Conservation (phyloP, 2,888 invertebrate genomes). For the Dastarcus helophoroides region DNA sequence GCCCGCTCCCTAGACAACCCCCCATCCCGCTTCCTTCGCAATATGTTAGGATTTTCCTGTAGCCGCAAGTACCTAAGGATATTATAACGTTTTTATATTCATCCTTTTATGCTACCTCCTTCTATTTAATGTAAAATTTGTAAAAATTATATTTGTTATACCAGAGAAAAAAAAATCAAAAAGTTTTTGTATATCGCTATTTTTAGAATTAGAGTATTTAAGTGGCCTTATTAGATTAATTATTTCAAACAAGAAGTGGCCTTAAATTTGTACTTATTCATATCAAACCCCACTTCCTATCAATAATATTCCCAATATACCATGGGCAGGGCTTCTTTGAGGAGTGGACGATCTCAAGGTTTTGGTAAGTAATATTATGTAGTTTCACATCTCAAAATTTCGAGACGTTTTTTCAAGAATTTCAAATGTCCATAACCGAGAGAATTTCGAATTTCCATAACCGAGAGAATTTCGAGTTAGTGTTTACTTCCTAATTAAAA, state of each 20-base stretch:
- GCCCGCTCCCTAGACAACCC: slow-evolving; percentile 40
- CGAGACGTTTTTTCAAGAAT: not conserved
- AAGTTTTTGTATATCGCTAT: not conserved
- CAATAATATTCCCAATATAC: slow-evolving; percentile 22
- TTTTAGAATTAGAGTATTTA: slow-evolving; percentile 10
- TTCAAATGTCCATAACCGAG: too few species aligned
- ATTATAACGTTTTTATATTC: slow-evolving; percentile 1
- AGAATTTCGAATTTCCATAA: too few species aligned
- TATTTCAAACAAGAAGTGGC: slow-evolving; percentile 21
- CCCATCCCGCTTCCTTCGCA: slow-evolving; percentile 10
- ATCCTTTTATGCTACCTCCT: slow-evolving; percentile 23
- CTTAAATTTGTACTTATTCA: slow-evolving; percentile 25
- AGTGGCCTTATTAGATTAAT: slow-evolving; percentile 27
- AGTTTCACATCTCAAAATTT: not conserved
- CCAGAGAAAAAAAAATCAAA: slow-evolving; percentile 7
- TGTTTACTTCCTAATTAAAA: too few species aligned
- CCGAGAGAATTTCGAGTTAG: too few species aligned
- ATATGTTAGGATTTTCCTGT: too few species aligned
- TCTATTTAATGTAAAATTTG: slow-evolving; percentile 25
- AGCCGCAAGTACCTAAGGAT: not conserved
- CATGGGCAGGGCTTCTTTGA: slow-evolving; percentile 33
- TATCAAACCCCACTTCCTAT: slow-evolving; percentile 16
- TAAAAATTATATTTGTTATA: slow-evolving; percentile 18
- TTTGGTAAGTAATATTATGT: slow-evolving; percentile 25
- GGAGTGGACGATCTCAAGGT: slow-evolving; percentile 30